Evolutionary conservation across 2,113 vertebrate genomes (phyloP), one percentile per base, ranked within the genome.

Genomic region (Pica pica): DNA sequence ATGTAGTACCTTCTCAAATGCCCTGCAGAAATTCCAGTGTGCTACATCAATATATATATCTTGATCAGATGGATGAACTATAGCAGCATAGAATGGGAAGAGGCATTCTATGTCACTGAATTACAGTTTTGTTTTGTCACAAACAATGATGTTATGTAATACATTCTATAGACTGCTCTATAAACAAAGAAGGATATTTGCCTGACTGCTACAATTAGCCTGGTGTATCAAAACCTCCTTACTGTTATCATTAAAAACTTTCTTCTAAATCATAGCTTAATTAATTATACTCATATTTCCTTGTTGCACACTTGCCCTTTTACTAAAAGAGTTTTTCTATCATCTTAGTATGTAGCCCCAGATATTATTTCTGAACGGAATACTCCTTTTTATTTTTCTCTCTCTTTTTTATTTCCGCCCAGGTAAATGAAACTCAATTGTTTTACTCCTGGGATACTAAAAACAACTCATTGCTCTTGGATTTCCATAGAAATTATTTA

Each of bases 11-110:
- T 90, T 49, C 61, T 65, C 31, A 73, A 79, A 73, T 73, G 31
- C 70, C 65, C 41, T 53, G 49, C n/a, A 94, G 77, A 80, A 80
- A 89, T 83, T 76, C 30, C 35, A 86, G 10, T 52, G 39, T 63
- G 14, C 35, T 78, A 16, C 21, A 71, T 75, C 83, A 81, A 37
- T 77, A 64, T 28, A 41, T 74, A 94, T 75, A 22, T 84, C 52
- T 75, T 73, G 83, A 78, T 87, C 80, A 94, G 39, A 90, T 41
- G 28, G 53, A 79, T 87, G 50, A 90, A 73, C 69, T 91, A 49
- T 7, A 83, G 22, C 24, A 73, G 23, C 28, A 65, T 4, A 60
- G n/a, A 87, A 88, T 33, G 23, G 41, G 20, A 93, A 82, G 13
- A 90, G 70, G 33, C 70, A 70, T 73, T 87, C 41, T 10, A n/a